Conservation (phyloP, 2,888 invertebrate genomes). For the Acronicta psi region DNA sequence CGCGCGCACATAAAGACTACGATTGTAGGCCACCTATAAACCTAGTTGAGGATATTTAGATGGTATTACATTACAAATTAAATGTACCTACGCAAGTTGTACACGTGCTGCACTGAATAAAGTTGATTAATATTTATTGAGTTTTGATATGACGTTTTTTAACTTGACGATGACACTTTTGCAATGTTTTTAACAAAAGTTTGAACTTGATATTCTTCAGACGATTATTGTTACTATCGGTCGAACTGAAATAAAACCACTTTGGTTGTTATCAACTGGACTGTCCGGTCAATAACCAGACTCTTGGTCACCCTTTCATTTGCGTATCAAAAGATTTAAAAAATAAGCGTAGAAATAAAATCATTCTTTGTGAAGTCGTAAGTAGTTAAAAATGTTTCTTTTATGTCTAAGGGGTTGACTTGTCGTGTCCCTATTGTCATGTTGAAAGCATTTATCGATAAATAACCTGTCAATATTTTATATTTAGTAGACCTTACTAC, state of each 20-base stretch:
- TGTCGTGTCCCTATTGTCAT: neutral
- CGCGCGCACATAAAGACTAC: slow-evolving; percentile 22
- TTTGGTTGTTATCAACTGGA: neutral
- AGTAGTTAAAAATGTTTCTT: too few species aligned
- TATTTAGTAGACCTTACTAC: too few species aligned
- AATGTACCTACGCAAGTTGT: slow-evolving; percentile 18
- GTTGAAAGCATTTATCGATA: too few species aligned
- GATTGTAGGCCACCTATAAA: slow-evolving; percentile 53
- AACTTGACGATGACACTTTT: too few species aligned
- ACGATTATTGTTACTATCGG: too few species aligned
- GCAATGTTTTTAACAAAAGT: too few species aligned
- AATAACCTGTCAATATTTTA: too few species aligned
- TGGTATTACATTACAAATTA: slow-evolving; percentile 18
- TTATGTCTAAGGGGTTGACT: neutral
- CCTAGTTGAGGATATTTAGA: slow-evolving; percentile 37
- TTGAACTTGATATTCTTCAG: too few species aligned
- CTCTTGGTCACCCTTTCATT: slow-evolving; percentile 1
- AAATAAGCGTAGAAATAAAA: too few species aligned
- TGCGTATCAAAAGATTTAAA: neutral
- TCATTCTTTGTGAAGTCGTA: too few species aligned
- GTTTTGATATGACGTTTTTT: too few species aligned
- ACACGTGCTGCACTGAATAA: slow-evolving; percentile 22
- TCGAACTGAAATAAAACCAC: too few species aligned
- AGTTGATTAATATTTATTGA: neutral
- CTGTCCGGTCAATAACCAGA: slow-evolving; percentile 1